Conservation (phyloP, 1,140 invertebrate genomes). For the Cyphomyrmex costatus region DNA sequence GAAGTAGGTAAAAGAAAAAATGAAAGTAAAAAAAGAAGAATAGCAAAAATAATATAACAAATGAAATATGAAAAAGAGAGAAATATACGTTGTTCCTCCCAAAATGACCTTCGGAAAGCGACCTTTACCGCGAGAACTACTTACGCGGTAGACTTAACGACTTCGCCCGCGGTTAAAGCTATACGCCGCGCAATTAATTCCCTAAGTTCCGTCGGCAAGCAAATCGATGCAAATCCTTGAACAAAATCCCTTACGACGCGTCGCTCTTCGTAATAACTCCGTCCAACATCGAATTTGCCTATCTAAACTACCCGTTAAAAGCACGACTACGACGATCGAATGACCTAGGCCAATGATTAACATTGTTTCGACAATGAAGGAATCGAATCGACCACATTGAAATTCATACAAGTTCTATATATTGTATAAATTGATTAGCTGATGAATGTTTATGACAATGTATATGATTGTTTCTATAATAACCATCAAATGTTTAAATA, state of each 20-base stretch:
- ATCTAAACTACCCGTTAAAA: slow-evolving; percentile 53
- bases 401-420: neutral
- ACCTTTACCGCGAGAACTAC: slow-evolving; percentile 53
- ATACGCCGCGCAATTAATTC: slow-evolving; percentile 59
- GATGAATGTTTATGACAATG: neutral
- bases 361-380: neutral
- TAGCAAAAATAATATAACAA: no score
- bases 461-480: neutral
- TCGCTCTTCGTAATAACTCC: slow-evolving; percentile 46
- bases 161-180: slow-evolving; percentile 48
- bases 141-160: slow-evolving; percentile 56
- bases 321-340: neutral
- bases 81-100: no score
- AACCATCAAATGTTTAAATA: neutral
- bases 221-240: slow-evolving; percentile 64
- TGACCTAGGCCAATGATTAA: slow-evolving; percentile 32
- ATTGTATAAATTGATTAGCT: neutral
- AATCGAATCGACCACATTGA: neutral
- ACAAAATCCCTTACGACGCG: slow-evolving; percentile 48
- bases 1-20: no score
- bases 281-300: slow-evolving; percentile 52
- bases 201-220: slow-evolving; percentile 30
- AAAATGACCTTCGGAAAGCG: slow-evolving; percentile 39
- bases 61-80: no score
- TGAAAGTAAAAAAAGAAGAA: no score